Evolutionary conservation across 2,113 vertebrate species (phyloP).

Genomic region (Bubo scandiacus): DNA sequence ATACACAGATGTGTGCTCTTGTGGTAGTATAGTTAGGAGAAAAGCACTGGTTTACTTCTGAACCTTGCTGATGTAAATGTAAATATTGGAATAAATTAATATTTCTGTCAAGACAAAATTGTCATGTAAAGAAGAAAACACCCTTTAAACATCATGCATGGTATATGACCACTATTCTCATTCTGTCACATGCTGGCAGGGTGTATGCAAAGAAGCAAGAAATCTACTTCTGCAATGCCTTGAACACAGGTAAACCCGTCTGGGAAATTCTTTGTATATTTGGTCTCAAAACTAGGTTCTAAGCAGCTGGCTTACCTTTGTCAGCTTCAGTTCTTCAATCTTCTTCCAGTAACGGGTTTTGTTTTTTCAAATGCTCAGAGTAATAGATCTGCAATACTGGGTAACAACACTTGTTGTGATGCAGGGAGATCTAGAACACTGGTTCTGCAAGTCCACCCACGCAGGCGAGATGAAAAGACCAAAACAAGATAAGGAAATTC

Average conservation of each 20-base stretch:
- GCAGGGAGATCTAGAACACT: background rate
- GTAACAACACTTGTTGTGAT: background rate
- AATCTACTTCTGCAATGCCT: background rate
- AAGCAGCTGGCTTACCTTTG: conserved; percentile 30
- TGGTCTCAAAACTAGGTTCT: background rate
- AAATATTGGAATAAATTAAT: background rate
- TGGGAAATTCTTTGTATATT: background rate
- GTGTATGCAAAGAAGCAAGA: background rate
- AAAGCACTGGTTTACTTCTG: background rate
- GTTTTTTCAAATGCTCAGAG: background rate
- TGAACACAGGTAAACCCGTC: background rate
- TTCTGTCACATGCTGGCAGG: background rate
- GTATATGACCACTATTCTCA: background rate
- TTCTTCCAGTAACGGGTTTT: background rate
- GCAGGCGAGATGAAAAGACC: conserved; percentile 6
- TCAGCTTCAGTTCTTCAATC: background rate
- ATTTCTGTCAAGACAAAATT: background rate
- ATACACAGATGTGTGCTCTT: background rate
- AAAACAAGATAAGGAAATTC: conserved; percentile 38
- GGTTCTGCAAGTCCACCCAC: conserved; percentile 42
- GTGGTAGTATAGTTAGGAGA: background rate
- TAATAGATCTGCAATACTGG: background rate
- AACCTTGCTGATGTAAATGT: background rate
- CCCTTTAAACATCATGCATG: background rate
- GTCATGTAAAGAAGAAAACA: background rate